Percentiles rank a stretch among this genome's conserved stretches.
Conservation (phyloP, 2,113 vertebrate species). For the Perca flavescens region DNA sequence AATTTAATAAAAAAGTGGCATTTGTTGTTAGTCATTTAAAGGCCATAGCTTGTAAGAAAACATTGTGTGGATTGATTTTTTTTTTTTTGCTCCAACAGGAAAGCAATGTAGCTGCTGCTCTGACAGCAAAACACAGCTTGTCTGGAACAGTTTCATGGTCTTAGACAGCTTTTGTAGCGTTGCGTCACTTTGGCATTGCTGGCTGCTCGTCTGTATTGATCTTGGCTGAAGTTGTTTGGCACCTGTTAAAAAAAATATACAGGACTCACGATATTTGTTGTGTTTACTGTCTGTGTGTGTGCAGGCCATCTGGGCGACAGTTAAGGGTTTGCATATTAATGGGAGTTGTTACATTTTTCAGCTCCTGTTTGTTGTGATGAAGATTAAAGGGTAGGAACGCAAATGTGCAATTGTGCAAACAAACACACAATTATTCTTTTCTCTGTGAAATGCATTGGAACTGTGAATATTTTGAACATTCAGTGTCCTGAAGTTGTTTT, state of each 20-base stretch:
- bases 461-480: neutral
- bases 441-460: neutral
- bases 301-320: slow-evolving; percentile 39
- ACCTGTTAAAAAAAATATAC: slow-evolving; percentile 41
- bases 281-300: slow-evolving; percentile 62
- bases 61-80: slow-evolving; percentile 43
- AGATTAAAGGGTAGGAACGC: neutral
- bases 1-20: neutral
- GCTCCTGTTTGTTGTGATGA: slow-evolving; percentile 19
- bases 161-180: slow-evolving; percentile 39
- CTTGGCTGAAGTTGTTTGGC: slow-evolving; percentile 56
- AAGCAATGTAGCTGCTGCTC: slow-evolving; percentile 17
- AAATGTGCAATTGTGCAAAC: neutral
- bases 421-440: neutral
- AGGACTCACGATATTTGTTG: slow-evolving; percentile 34
- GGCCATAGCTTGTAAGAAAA: neutral
- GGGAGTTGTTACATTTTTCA: neutral
- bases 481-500: neutral
- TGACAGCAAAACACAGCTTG: slow-evolving; percentile 36
- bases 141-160: slow-evolving; percentile 35
- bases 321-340: no score
- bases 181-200: slow-evolving; percentile 18
- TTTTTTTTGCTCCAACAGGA: slow-evolving; percentile 20
- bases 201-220: slow-evolving; percentile 56
- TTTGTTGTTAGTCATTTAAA: slow-evolving; percentile 36